A percentile compares a stretch with the other conserved stretches of the same genome.
Conservation (phyloP, 2,797 vertebrate genomes). For the Delichon dasypus region DNA sequence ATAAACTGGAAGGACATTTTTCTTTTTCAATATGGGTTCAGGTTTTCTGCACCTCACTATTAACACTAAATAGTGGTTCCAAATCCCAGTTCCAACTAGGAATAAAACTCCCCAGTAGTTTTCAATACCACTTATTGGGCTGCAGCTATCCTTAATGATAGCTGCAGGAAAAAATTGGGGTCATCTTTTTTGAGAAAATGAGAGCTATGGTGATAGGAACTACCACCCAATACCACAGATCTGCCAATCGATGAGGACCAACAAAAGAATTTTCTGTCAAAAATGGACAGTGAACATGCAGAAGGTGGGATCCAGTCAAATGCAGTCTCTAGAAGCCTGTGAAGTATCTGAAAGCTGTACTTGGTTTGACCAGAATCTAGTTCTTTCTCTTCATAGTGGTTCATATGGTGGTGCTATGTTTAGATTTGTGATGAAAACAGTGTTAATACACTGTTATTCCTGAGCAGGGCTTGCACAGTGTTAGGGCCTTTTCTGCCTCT, state of each 20-base stretch:
- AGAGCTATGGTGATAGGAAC: neutral
- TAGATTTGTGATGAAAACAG: neutral
- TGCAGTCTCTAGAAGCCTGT: neutral
- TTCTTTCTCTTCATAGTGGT: neutral
- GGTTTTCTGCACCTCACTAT: neutral
- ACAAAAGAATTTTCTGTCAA: neutral
- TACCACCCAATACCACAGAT: neutral
- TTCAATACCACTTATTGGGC: neutral
- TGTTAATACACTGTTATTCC: fast-evolving
- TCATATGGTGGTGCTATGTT: fast-evolving
- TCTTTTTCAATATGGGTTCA: neutral
- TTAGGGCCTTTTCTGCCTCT: neutral
- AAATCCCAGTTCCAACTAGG: neutral
- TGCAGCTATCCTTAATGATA: neutral
- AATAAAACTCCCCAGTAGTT: neutral
- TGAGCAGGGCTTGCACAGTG: neutral
- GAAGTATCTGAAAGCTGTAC: neutral
- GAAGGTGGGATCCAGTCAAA: neutral
- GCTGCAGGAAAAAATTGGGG: neutral
- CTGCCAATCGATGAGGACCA: neutral
- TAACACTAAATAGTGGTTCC: neutral
- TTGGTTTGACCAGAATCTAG: neutral
- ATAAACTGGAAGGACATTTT: neutral
- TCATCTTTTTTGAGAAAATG: neutral
- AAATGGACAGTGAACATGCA: neutral